Percentiles rank a stretch among this genome's conserved stretches.
Conservation (phyloP, 2,888 invertebrate species). For the Synergus umbraculus region DNA sequence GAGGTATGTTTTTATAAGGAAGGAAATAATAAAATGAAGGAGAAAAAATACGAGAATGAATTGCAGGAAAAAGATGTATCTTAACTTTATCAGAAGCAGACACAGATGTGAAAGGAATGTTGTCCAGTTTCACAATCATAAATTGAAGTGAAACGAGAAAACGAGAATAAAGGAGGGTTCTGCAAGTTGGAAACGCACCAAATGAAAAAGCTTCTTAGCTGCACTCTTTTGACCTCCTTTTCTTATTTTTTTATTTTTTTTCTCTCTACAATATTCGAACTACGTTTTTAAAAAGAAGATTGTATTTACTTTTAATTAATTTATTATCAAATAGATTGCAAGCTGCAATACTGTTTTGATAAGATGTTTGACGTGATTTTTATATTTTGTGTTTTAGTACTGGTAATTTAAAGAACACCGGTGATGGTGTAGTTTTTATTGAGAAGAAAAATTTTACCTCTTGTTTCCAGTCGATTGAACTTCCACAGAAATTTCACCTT, state of each 20-base stretch:
- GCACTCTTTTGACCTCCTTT: conserved; percentile 10
- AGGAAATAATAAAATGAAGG: not conserved
- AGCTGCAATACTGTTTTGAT: not conserved
- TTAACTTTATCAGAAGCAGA: not conserved
- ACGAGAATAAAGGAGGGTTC: conserved; percentile 32
- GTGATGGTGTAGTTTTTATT: conserved; percentile 9
- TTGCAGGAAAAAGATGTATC: not conserved
- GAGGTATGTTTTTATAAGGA: not conserved
- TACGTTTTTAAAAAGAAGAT: not conserved
- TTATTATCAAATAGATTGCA: not conserved
- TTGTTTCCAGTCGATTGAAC: conserved; percentile 32
- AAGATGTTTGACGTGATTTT: not conserved
- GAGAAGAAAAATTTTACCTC: conserved; percentile 23
- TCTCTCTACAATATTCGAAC: not conserved
- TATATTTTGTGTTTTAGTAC: not conserved
- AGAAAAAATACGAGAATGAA: not conserved
- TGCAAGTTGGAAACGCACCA: conserved; percentile 63
- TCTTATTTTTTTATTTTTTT: not conserved
- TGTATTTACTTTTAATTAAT: not conserved
- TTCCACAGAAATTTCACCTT: conserved; percentile 31
- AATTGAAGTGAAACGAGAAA: conserved; percentile 41
- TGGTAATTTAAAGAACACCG: conserved; percentile 9
- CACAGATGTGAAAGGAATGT: not conserved
- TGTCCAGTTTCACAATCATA: conserved; percentile 44
- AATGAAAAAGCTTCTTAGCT: conserved; percentile 62